Base-by-base conservation (phyloP, 2,113 vertebrate species). In the Labrus mixtus region DNA sequence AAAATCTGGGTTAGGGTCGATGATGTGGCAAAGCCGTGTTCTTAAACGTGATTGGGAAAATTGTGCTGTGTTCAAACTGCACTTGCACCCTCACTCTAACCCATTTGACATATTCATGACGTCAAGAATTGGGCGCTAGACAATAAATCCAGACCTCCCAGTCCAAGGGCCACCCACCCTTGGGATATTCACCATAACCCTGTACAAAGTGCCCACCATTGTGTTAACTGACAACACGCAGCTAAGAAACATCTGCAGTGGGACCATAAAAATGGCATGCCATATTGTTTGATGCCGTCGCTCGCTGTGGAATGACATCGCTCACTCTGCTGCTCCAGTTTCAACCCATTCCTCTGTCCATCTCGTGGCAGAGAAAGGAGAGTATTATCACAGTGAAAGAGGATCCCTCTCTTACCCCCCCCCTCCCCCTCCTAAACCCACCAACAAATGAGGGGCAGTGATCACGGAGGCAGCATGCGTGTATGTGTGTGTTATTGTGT, bases 321-420 rank as follows among this genome's bases (percentile, higher is more conserved):
- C 85, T 83, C 84, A 75, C 76, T 83, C 83, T 39, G 64, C 63
- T 50, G 84, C 87, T 92, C 84, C 61, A 8, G 65, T 92, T 91
- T 90, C 90, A 91, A 39, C 57, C 81, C 74, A 79, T 76, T 81
- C 74, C 87, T 73, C 60, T 33, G 83, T 69, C 85, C 72, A 81
- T 88, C 83, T 63, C 60, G 7, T 16, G 6, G 80, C 79, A 72
- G 59, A 91, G 85, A 92, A 91, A 86, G 90, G 65, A 79, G 61
- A 41, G 90, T 45, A 91, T 92, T 93, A 92, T 91, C 82, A 50
- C 43, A 50, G 66, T 79, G 91, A 82, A 93, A 93, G 80, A 76
- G 73, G 85, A 92, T 91, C 83, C 81, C 71, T 78, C 57, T 76
- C 68, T 55, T 37, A 50, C 58, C 46, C 59, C 55, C 56, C 39